Evolutionary conservation across 2,797 vertebrate genomes (phyloP), one percentile per base, ranked within the genome.

Genomic region (Tenualosa thibaudeaui): DNA sequence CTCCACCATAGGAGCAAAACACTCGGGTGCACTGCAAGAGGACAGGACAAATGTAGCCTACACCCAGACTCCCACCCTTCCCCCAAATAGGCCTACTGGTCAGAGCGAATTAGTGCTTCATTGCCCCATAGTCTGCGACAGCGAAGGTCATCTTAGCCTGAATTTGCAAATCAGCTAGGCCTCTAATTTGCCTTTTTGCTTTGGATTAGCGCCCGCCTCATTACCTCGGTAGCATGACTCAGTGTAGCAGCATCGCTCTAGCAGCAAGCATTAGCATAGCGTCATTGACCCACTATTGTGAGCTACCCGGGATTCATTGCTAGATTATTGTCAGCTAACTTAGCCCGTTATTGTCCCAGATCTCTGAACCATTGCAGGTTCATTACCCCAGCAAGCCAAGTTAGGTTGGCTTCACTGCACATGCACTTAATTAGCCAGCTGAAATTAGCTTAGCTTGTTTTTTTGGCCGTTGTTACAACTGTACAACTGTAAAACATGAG

Each of bases 261-360:
- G 40, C 19, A 78, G 40, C 3, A 15, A 46, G 37, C 71, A 78
- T 78, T 78, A 46, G 17, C 71, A 15, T 78, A 22, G 37, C 37
- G 7, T 46, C 71, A 78, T 78, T 78, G 71, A 78, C 71, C 71
- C 71, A 8, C 71, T 46, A 78, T 78, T 46, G 40, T 78, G 71
- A 78, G 71, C 71, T 78, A 78, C 37, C 71, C 7, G 37, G 37
- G 15, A 78, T 22, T 78, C 71, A 46, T 78, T 46, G 71, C 71
- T 78, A 78, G 15, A 78, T 78, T 78, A 78, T 46, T 78, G 71
- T 46, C 71, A 8, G 40, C 71, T 78, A 46, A 46, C 37, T 78
- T 46, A 19, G 71, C 71, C 71, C 6, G 71, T 78, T 78, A 78
- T 78, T 78, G 71, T 78, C 37, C 71, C 37, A 22, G 40, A 78